Conservation (phyloP, 2,888 invertebrate genomes). For the Andrena fulva region DNA sequence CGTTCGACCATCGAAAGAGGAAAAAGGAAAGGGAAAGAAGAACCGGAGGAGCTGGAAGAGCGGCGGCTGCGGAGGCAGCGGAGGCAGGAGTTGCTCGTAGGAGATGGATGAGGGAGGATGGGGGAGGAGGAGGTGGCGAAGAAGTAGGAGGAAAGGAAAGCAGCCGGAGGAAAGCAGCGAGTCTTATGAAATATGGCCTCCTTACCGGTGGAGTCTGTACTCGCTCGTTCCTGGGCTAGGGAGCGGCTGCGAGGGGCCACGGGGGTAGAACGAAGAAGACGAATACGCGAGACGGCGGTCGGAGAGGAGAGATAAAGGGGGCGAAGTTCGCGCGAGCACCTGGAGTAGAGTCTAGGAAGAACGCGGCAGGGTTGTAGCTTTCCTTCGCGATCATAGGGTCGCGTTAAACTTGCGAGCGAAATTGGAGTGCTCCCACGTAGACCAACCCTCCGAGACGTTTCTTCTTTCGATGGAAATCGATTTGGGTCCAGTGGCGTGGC, state of each 20-base stretch:
- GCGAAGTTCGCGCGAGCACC: conserved; percentile 38
- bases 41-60: conserved; percentile 54
- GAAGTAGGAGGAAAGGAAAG: conserved; percentile 70
- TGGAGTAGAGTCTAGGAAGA: conserved; percentile 24
- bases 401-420: not conserved
- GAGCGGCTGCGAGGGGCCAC: conserved; percentile 40
- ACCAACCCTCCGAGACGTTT: not conserved
- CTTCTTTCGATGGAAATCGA: not conserved
- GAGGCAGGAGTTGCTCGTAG: conserved; percentile 46
- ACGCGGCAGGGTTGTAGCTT: conserved; percentile 11
- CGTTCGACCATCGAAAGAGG: conserved; percentile 69
- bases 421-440: not conserved
- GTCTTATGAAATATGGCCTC: conserved; percentile 84
- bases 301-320: conserved; percentile 37
- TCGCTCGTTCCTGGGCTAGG: conserved; percentile 60
- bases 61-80: conserved; percentile 49
- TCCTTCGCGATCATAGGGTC: not conserved
- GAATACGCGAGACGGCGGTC: conserved; percentile 40
- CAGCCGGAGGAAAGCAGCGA: conserved; percentile 74
- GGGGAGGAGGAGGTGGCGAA: conserved; percentile 47
- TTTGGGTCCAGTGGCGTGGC: not conserved
- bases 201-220: conserved; percentile 79
- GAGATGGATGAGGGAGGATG: conserved; percentile 21
- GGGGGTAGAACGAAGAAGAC: conserved; percentile 57
- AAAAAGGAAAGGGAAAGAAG: conserved; percentile 66